A percentile compares a stretch with the other conserved stretches of the same genome.
These are phyloP conservation scores for Pseudomyrmex concolor DNA, from an alignment of 1,140 invertebrate species.

Conservation along the genomic window DNA sequence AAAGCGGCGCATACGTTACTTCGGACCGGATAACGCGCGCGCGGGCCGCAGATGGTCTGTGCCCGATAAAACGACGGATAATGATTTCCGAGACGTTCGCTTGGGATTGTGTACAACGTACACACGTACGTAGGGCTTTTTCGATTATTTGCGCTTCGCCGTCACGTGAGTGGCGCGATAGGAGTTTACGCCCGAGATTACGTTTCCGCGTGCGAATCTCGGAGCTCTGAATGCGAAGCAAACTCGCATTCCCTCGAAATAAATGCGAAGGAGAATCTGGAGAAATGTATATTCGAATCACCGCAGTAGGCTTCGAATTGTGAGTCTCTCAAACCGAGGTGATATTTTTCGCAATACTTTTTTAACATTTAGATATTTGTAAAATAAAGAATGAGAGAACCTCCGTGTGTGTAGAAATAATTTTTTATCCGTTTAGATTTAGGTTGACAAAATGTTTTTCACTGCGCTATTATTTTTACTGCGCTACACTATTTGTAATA, in stretches of 20 bases:
- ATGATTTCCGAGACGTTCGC: constrained; percentile 58
- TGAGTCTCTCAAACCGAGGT: no score
- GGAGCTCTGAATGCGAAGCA: neutral
- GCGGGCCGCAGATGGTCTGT: constrained; percentile 10
- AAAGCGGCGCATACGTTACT: constrained; percentile 56
- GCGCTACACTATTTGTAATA: no score
- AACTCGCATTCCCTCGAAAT: neutral
- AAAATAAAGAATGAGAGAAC: no score
- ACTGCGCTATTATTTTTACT: no score
- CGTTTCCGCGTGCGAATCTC: constrained; percentile 45
- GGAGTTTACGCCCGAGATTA: constrained; percentile 43
- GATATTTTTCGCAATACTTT: no score
- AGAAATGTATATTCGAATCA: neutral
- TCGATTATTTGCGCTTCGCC: constrained; percentile 15
- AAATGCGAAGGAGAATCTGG: neutral
- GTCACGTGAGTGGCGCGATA: constrained; percentile 41
- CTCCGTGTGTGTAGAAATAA: no score
- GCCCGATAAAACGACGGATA: constrained; percentile 56
- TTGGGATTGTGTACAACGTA: neutral
- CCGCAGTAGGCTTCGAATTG: neutral
- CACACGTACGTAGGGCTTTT: neutral
- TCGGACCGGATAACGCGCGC: constrained; percentile 13
- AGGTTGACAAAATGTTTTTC: no score
- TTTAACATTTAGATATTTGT: no score
- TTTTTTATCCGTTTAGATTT: no score